Base-by-base conservation (phyloP, 2,888 invertebrate genomes). In the Netelia virgata region DNA sequence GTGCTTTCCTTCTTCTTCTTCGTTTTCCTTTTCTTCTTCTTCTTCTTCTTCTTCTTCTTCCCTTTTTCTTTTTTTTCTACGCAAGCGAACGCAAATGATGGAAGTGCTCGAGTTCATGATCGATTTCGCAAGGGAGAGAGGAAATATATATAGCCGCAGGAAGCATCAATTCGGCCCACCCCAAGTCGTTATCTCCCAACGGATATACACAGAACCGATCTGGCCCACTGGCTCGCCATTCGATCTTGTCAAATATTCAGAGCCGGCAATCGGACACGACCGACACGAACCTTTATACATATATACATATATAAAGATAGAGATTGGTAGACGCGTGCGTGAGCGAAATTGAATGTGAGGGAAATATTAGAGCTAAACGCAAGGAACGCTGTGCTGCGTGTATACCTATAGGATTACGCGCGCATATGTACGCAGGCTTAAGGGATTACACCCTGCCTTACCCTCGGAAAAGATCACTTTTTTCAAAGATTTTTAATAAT, bases 211-310 rank as follows among this genome's bases (percentile, higher is more conserved):
- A 41, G 57, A 75, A 66, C 74, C 69, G 78, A 84, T 74, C 74
- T 18, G 66, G 59, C 70, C 41, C 36, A 28, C 75, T 47, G 14
- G 47, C 47, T 81, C 78, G 50, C 72, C 47, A 69, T 68, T 79
- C 64, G 61, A 69, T 74, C 72, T 84, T 79, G 79, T 85, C 66
- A 70, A 77, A 85, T 85, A 81, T 82, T 86, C 78, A 86, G 74
- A 16, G 36, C 66, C 69, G 69, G 69, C 53, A 61, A 80, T 61
- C 70, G 77, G 69, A 82, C 74, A 53, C n/a, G 41, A 41, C 61
- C 41, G 53, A 16, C 16, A 14, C 16, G 59, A 16, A 55, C 16
- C 18, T 9, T 23, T 47, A 23, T n/a, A 23, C n/a, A 23, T 43
- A n/a, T 63, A 36, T 14, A 43, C 10, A 50, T 50, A 18, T 23